Evolutionary conservation across 2,888 invertebrate genomes (phyloP), one percentile per base, ranked within the genome.

Genomic region (Aspidiotus rigidus): DNA sequence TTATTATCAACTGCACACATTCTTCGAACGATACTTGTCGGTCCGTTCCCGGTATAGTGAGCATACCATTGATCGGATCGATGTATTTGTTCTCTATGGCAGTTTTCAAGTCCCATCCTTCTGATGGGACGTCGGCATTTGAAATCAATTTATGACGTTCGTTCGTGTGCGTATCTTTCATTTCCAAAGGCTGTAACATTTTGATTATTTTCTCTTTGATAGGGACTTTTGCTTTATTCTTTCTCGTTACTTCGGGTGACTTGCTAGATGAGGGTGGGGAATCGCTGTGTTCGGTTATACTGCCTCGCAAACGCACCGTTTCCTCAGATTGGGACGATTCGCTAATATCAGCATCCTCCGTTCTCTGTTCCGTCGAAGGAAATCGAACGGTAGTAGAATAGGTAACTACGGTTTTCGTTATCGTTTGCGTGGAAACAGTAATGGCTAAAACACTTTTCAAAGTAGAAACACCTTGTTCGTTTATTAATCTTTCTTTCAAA

Each of bases 41-140:
- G 77, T 93, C 93, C 7, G 93, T 92, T 13, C 89, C 89, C 2
- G 91, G 90, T 72, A 96, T 89, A 15, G 86, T 85, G 74, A 96
- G 92, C 49, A 90, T 80, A 3, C 97, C 96, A 1, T 85, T 86
- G 0, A 84, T 80, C 1, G 94, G 88, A 78, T 96, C 89, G 74
- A 95, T 90, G 5, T 92, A 78, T 69, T 86, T 86, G 76, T 87
- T 86, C 55, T 87, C 83, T 72, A 96, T 91, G 3, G 94, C 93
- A 75, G 93, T 89, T 67, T 84, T 82, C 2, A 96, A 81, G 70
- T 84, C 83, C 89, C 92, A 93, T 6, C 94, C 93, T 71, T 88
- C 89, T 13, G 84, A 82, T 0, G 94, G 94, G 42, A 94, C 77
- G 75, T 93, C 90, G 74, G 89, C 84, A 0, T 86, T 83, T 75